Conservation (phyloP, 2,113 vertebrate species). For the Glaucomys volans region DNA sequence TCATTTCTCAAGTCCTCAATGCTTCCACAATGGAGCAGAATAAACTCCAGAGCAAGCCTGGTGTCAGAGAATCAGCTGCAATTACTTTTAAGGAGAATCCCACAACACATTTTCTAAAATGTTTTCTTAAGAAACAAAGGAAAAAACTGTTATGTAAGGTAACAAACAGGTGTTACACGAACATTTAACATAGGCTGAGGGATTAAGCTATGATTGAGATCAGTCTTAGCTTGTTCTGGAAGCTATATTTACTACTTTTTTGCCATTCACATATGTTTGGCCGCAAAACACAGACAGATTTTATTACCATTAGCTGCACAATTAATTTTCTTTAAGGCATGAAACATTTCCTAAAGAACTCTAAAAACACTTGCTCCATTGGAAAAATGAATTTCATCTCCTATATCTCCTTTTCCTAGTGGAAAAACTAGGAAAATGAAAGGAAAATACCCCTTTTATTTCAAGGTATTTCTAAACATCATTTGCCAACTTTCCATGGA, state of each 20-base stretch:
- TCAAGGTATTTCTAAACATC: not conserved
- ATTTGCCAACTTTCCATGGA: constrained; percentile 16
- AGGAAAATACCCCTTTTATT: constrained; percentile 34
- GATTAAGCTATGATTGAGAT: not conserved
- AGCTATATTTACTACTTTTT: not conserved
- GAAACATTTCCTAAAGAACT: constrained; percentile 46
- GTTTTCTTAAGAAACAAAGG: constrained; percentile 5
- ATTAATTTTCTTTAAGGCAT: constrained; percentile 45
- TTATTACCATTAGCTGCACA: not conserved
- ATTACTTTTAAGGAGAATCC: not conserved
- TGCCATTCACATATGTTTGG: not conserved
- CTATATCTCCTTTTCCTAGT: not conserved
- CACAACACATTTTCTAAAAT: not conserved
- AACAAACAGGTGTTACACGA: constrained; percentile 21
- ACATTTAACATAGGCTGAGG: not conserved
- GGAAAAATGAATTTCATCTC: constrained; percentile 37
- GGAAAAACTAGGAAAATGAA: not conserved
- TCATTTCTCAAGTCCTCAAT: not conserved
- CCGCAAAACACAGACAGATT: not conserved
- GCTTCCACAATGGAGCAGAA: not conserved
- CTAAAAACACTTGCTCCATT: constrained; percentile 20
- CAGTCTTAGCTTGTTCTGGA: not conserved
- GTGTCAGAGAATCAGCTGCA: not conserved
- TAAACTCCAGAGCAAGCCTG: not conserved
- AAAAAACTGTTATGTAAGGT: constrained; percentile 19